Evolutionary conservation across 2,888 invertebrate genomes (phyloP), one percentile per base, ranked within the genome.

Genomic region (Noctua comes): DNA sequence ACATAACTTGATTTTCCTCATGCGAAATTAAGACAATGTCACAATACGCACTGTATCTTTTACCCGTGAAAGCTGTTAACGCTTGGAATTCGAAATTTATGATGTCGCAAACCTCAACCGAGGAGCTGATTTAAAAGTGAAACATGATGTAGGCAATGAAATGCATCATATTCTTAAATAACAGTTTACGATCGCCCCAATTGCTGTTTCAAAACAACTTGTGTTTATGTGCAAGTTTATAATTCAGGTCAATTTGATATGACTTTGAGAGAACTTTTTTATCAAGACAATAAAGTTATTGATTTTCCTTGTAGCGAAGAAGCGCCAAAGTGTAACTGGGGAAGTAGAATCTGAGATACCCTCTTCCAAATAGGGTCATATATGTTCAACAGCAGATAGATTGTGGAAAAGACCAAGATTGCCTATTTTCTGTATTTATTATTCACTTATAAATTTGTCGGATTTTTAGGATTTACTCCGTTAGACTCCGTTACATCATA

Each of bases 161-260:
- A 77, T 36, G 54, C 27, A 76, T 72, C 54, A 71, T 46, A 62
- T 73, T 31, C 27, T n/a, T 71, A 66, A 64, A 86, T 40, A 66
- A 66, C 68, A 13, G 73, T 87, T 88, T 88, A 88, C 82, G 88
- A 86, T 46, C 79, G 82, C 13, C 77, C 77, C 77, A 76, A 86
- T 82, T 84, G 74, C 68, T 77, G 31, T 78, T 77, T 76, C 74
- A 82, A 79, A 87, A 80, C 73, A 70, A 76, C 43, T 64, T 69
- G 8, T 73, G 73, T 85, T 54, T 73, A 80, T 72, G 66, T 48
- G 40, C 51, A 70, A 51, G 36, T 43, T n/a, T 21, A 69, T 51
- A 71, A 78, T 80, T 64, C 31, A 71, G 86, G 82, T 82, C 86
- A 71, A 57, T 54, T 54, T 64, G n/a, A 70, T 65, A 72, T 43